Base-by-base conservation (phyloP, 2,888 invertebrate genomes). In the Plagiodera versicolora region DNA sequence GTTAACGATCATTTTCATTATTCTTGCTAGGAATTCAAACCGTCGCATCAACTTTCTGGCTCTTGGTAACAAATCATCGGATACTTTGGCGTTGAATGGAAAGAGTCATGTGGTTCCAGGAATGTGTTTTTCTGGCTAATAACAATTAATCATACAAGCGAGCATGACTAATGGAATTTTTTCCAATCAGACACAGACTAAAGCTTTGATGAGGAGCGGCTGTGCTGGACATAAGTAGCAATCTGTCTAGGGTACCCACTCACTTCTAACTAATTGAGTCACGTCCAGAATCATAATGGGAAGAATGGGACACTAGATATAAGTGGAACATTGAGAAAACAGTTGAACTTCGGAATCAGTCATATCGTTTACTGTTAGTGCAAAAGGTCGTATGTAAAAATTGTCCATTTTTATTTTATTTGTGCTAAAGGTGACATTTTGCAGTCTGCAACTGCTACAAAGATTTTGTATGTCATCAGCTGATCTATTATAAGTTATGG, bases 61-160 rank as follows among this genome's bases (percentile, higher is more conserved):
- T 20, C 2, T 28, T 30, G 49, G 16, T 30, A 49, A 49, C 14
- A 49, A 28, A 28, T 49, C 4, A 47, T 47, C 30, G 49, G 49
- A 24, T 49, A 49, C 30, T 16, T 11, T 2, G 17, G 17, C 17
- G 28, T 28, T 16, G 16, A 49, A 28, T 14, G 30, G 44, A 48
- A 24, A 47, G 47, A 20, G 47, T 10, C 14, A 14, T 39, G 39
- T 39, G 39, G 39, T 39, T 39, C 19, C 32, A 46, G 51, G 10
- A 5, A 10, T 45, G 32, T 28, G 46, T 44, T 48, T 58, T 54
- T 58, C 35, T 32, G 14, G 39, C 58, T 53, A 44, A 45, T 54
- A 39, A 53, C 53, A 58, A 58, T 58, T 58, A 58, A 58, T 58
- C 58, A 58, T 58, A 52, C 24, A 24, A 28, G 53, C 48, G 24